Evolutionary conservation across 2,113 vertebrate genomes (phyloP).

Genomic region (Thermophis baileyi): DNA sequence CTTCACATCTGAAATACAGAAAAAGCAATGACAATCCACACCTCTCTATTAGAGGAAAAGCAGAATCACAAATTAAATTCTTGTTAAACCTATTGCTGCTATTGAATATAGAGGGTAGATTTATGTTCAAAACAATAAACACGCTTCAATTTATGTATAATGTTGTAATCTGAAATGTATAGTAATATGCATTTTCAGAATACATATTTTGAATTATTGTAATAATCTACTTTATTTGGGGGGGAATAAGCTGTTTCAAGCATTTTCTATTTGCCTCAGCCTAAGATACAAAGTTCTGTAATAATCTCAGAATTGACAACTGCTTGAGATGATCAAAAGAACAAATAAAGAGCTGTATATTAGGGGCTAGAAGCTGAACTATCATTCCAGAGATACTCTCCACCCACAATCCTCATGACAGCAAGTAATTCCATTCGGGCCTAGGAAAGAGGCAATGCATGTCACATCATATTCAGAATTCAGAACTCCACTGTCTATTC

Average conservation of each 20-base stretch:
- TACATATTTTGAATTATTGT: neutral
- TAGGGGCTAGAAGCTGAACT: neutral
- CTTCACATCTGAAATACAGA: neutral
- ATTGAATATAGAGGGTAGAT: neutral
- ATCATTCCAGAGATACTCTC: neutral
- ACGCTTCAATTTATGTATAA: neutral
- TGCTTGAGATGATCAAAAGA: neutral
- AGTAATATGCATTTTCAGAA: neutral
- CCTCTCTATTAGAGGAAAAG: conserved; percentile 3
- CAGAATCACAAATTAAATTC: conserved; percentile 14
- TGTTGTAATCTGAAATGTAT: neutral
- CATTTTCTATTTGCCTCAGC: neutral
- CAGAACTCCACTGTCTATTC: neutral
- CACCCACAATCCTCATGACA: neutral
- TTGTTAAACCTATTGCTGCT: conserved; percentile 16
- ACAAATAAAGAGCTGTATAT: neutral
- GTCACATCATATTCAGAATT: neutral
- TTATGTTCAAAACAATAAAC: conserved; percentile 23
- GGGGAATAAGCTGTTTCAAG: neutral
- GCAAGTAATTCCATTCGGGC: neutral
- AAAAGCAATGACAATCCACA: conserved; percentile 21
- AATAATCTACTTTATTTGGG: neutral
- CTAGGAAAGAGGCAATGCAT: neutral
- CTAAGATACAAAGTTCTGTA: neutral
- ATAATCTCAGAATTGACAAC: neutral